Evolutionary conservation across 2,113 vertebrate species (phyloP), one percentile per base, ranked within the genome.

Genomic region (Oceanites oceanicus): DNA sequence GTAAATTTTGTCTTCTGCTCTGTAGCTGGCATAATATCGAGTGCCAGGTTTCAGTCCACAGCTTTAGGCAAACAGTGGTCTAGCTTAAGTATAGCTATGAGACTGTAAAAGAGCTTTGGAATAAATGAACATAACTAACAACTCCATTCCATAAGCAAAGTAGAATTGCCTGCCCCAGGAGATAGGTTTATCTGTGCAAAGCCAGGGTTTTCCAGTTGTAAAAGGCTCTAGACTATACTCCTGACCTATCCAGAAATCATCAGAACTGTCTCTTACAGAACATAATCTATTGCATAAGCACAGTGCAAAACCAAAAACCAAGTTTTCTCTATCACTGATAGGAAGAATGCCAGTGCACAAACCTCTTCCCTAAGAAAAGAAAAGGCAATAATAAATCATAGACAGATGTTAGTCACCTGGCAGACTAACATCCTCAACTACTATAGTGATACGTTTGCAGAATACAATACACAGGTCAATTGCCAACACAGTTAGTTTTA

Each of bases 381-480:
- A 63, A 85, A 80, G 38, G 44, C 18, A 88, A 6, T 18, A 81
- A 90, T 9, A 47, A 85, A 71, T 47, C 38, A 50, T 0, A 68
- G n/a, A 52, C 13, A 92, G 34, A 68, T 36, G 26, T 58, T 11
- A 55, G 53, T 27, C n/a, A 49, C 36, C 25, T 58, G 47, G 47
- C 32, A 85, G 62, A 71, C 34, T 13, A 50, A 63, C 29, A 52
- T 25, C 40, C 18, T 34, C 34, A 52, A 18, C 27, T 65, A 30
- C 40, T 58, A 13, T 0, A n/a, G 61, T 0, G 0, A 30, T 20
- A 13, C 11, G 18, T 16, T 73, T 21, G 7, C 45, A 56, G 52
- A 89, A 80, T 4, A 59, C 26, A 81, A 45, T 1, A 44, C 13
- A 40, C 6, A 9, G 1, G n/a, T 52, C 34, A 71, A 36, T 1